Percentiles rank a stretch among this genome's conserved stretches.
Evolutionary conservation across 2,888 invertebrate species (phyloP).

Genomic region (Phytoseiulus persimilis): DNA sequence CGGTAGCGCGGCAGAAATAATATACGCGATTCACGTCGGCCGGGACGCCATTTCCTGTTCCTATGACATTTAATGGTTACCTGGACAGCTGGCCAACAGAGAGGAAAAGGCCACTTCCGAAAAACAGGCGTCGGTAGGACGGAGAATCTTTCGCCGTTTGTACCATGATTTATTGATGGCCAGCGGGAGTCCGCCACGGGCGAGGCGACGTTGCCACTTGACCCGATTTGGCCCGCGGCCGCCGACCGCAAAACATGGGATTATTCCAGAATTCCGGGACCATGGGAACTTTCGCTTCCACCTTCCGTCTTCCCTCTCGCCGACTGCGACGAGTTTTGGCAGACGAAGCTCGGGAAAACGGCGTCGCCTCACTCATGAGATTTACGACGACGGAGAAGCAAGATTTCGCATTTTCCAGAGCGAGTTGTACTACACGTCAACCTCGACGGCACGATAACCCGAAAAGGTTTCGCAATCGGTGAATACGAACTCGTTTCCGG

Average conservation of each 20-base stretch:
- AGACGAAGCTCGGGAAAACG: too few relatives aligned
- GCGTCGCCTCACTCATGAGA: too few relatives aligned
- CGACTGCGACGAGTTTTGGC: too few relatives aligned
- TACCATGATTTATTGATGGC: background rate
- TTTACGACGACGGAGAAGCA: too few relatives aligned
- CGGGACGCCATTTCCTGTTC: background rate
- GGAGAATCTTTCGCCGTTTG: background rate
- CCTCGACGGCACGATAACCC: too few relatives aligned
- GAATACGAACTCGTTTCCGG: too few relatives aligned
- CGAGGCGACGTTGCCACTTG: background rate
- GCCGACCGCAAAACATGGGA: background rate
- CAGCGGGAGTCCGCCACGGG: background rate
- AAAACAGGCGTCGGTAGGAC: background rate
- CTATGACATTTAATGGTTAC: background rate
- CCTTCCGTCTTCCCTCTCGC: too few relatives aligned
- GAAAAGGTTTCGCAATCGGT: too few relatives aligned
- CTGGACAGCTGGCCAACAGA: background rate
- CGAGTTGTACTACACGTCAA: too few relatives aligned
- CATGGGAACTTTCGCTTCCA: background rate
- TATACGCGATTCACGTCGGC: background rate
- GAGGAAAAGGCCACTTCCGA: background rate
- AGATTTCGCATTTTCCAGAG: too few relatives aligned
- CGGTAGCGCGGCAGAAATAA: background rate
- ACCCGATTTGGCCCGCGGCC: background rate
- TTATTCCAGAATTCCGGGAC: background rate